Conservation (phyloP, 2,113 vertebrate genomes). For the Apodemus sylvaticus region DNA sequence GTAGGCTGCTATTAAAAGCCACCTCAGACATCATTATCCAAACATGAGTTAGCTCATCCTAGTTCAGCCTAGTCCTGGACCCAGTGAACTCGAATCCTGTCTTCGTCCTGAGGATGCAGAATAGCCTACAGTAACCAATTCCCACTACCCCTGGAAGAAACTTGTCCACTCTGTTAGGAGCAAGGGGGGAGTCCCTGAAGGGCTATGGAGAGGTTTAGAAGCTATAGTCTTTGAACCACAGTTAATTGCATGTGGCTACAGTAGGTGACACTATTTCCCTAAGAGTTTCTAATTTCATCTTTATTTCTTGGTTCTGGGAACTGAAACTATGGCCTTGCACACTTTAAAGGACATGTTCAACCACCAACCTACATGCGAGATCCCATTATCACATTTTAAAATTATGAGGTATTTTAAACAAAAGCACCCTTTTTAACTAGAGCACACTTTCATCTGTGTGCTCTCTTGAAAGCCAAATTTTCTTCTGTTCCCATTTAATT, state of each 20-base stretch:
- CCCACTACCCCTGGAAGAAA: background rate
- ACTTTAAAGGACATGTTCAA: background rate
- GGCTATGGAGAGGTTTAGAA: background rate
- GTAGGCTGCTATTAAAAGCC: background rate
- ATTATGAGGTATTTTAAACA: background rate
- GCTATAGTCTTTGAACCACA: background rate
- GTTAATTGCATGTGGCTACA: background rate
- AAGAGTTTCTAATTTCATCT: background rate
- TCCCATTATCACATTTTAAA: background rate
- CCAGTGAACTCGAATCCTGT: background rate
- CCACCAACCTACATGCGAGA: background rate
- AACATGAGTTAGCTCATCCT: too few relatives aligned
- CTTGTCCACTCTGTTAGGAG: background rate
- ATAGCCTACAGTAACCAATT: background rate
- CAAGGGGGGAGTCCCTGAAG: background rate
- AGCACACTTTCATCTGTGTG: background rate
- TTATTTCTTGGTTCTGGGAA: background rate
- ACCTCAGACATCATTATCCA: background rate
- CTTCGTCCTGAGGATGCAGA: background rate
- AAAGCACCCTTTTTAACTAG: background rate
- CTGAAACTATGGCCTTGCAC: background rate
- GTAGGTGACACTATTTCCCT: background rate
- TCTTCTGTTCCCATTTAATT: background rate
- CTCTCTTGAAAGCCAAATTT: background rate
- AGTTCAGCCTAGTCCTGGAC: background rate